These are phyloP conservation scores for Acropora yongei DNA, from an alignment of 64 coral and sea anemone species.

Conservation along the genomic window DNA sequence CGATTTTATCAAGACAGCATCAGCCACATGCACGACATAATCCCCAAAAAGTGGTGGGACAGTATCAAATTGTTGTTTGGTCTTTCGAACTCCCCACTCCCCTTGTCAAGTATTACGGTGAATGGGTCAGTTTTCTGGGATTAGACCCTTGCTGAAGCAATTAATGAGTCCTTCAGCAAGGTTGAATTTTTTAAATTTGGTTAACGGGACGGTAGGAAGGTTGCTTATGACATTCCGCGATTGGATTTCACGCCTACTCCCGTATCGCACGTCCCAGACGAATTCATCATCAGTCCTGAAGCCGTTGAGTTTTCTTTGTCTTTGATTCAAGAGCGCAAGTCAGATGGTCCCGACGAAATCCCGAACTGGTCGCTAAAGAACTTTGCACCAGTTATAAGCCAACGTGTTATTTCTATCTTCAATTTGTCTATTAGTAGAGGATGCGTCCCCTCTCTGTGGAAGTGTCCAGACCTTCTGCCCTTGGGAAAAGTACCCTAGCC, in stretches of 20 bases:
- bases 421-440: conserved; percentile 21
- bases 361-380: not conserved
- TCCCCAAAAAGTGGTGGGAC: not conserved
- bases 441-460: conserved; percentile 25
- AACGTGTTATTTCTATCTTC: conserved; percentile 16
- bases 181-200: no score
- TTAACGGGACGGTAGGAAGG: no score
- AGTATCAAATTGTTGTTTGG: not conserved
- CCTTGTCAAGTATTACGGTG: not conserved
- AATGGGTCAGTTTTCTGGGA: not conserved
- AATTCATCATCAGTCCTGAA: not conserved
- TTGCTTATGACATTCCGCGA: not conserved
- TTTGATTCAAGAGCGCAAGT: not conserved
- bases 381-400: not conserved
- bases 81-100: not conserved
- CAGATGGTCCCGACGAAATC: conserved; percentile 1
- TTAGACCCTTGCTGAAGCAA: not conserved
- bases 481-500: conserved; percentile 34
- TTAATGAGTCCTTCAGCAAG: not conserved
- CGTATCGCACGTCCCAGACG: not conserved
- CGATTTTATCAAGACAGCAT: no score
- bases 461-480: conserved; percentile 22
- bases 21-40: not conserved
- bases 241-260: not conserved
- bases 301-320: not conserved